Evolutionary conservation across 2,888 invertebrate genomes (phyloP).

Genomic region (Netelia inedita): DNA sequence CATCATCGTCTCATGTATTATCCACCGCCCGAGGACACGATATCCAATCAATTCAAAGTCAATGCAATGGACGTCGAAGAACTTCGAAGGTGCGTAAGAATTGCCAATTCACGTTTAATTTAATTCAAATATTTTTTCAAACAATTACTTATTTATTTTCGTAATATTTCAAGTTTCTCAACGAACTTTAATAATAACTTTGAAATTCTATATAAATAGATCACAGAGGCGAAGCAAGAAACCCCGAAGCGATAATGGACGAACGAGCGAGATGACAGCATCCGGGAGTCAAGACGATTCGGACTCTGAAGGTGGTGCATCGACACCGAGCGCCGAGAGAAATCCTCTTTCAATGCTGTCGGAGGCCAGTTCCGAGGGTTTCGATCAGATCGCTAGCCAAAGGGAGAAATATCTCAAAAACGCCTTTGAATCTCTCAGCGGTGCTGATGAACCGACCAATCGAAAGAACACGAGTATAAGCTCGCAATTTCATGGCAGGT

Average conservation of each 20-base stretch:
- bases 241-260: conserved; percentile 79
- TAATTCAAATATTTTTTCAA: not conserved
- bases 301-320: conserved; percentile 87
- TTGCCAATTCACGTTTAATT: conserved; percentile 35
- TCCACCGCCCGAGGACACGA: conserved; percentile 89
- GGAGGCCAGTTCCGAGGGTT: conserved; percentile 90
- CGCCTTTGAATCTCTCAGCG: conserved; percentile 91
- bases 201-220: conserved; percentile 65
- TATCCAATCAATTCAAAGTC: conserved; percentile 92
- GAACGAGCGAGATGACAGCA: conserved; percentile 82
- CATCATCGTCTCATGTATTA: conserved; percentile 90
- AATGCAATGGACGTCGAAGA: conserved; percentile 96
- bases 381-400: conserved; percentile 86
- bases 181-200: conserved; percentile 1
- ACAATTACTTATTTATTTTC: conserved; percentile 1
- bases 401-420: conserved; percentile 89
- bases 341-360: conserved; percentile 90
- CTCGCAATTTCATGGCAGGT: conserved; percentile 85
- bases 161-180: not conserved
- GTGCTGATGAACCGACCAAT: conserved; percentile 86
- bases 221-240: conserved; percentile 82
- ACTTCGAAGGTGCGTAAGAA: conserved; percentile 87
- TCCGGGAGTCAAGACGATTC: conserved; percentile 90
- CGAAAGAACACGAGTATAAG: conserved; percentile 84
- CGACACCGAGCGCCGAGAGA: conserved; percentile 93